Percentiles rank a stretch among this genome's conserved stretches.
phyloP scores from a whole-genome alignment of 2,797 vertebrate genomes.

The Takifugu rubripes region DNA sequence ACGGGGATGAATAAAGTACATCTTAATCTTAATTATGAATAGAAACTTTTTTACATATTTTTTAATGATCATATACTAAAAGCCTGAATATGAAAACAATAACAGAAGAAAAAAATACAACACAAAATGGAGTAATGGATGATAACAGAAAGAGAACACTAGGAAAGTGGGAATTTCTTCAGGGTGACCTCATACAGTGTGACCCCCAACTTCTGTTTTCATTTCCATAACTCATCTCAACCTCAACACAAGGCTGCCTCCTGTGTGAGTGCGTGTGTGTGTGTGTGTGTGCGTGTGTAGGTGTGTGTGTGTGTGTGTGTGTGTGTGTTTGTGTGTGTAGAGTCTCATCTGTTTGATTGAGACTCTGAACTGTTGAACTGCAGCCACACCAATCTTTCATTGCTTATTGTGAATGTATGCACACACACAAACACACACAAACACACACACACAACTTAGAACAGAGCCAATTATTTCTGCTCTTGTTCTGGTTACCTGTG shows the following conservation, averaged over 20 bases:
- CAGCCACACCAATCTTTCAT: conserved; percentile 33
- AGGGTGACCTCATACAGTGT: conserved; percentile 47
- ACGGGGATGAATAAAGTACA: too few relatives aligned
- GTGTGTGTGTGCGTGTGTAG: neutral
- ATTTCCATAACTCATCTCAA: conserved; percentile 63
- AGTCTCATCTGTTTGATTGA: conserved; percentile 44
- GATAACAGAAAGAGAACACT: neutral
- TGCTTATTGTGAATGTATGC: conserved; percentile 26
- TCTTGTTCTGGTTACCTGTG: neutral
- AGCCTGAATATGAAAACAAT: too few relatives aligned
- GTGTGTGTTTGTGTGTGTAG: conserved; percentile 24
- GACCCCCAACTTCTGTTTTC: conserved; percentile 53
- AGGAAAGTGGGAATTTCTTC: conserved; percentile 38
- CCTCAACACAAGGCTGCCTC: conserved; percentile 46
- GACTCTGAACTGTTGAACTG: conserved; percentile 42
- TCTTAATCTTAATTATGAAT: too few relatives aligned
- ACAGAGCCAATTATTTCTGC: neutral
- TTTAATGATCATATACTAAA: too few relatives aligned
- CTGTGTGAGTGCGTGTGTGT: neutral
- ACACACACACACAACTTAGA: neutral
- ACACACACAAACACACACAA: neutral
- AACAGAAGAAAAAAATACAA: too few relatives aligned
- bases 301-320: conserved; percentile 19
- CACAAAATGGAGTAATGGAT: too few relatives aligned
- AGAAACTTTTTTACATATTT: too few relatives aligned